These are phyloP conservation scores for Auanema freiburgensis DNA, from an alignment of 2,888 invertebrate genomes.

Conservation along the genomic window DNA sequence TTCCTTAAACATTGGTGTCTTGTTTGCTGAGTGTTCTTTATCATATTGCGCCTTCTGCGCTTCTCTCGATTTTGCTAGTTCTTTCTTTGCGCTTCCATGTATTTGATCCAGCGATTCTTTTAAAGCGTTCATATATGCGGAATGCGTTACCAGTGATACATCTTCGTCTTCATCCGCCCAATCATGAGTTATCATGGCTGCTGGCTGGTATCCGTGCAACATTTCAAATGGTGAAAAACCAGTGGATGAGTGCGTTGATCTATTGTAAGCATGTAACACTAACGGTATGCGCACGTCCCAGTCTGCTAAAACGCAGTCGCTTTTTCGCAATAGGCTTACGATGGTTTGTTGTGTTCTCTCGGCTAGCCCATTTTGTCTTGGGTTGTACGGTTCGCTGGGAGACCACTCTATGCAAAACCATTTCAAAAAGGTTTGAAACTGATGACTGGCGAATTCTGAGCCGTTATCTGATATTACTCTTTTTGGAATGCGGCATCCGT, in stretches of 20 bases:
- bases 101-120: too few relatives aligned
- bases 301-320: not conserved
- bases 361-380: too few relatives aligned
- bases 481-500: slow-evolving; percentile 10
- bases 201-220: too few relatives aligned
- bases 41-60: too few relatives aligned
- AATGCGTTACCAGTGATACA: too few relatives aligned
- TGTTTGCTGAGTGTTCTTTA: too few relatives aligned
- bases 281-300: slow-evolving; percentile 25
- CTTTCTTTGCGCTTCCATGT: too few relatives aligned
- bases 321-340: slow-evolving; percentile 9
- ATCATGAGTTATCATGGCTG: too few relatives aligned
- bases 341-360: slow-evolving; percentile 16
- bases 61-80: too few relatives aligned
- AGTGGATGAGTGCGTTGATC: slow-evolving; percentile 12
- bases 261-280: slow-evolving; percentile 24
- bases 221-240: slow-evolving; percentile 14
- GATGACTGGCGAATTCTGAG: slow-evolving; percentile 3
- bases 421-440: slow-evolving; percentile 8
- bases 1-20: too few relatives aligned
- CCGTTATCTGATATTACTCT: slow-evolving; percentile 4
- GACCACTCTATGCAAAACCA: slow-evolving; percentile 11
- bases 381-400: slow-evolving; percentile 29
- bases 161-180: too few relatives aligned
- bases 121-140: too few relatives aligned